phyloP scores from a whole-genome alignment of 2,888 invertebrate species.

The Stenchaetothrips biformis region DNA sequence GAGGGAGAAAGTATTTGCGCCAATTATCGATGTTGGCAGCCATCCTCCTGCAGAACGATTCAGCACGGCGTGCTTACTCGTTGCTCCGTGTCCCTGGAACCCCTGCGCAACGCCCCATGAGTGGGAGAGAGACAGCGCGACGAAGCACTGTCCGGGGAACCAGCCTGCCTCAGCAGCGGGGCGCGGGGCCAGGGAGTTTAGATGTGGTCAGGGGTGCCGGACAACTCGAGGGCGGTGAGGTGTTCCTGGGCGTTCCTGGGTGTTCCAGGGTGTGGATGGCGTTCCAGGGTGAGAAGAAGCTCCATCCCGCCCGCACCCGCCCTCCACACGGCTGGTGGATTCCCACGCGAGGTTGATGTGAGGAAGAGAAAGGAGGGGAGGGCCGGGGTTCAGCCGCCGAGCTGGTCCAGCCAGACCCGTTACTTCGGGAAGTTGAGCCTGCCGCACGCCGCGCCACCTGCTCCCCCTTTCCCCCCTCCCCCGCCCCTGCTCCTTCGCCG shows the following conservation, averaged over 20 bases:
- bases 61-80: too few species aligned
- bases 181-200: background rate
- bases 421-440: conserved; percentile 15
- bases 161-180: too few species aligned
- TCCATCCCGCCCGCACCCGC: background rate
- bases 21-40: too few species aligned
- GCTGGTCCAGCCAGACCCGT: background rate
- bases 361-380: background rate
- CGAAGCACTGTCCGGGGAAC: too few species aligned
- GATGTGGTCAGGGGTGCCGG: background rate
- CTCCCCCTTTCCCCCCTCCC: conserved; percentile 1
- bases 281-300: background rate
- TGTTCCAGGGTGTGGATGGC: too few species aligned
- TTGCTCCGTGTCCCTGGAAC: too few species aligned
- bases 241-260: background rate
- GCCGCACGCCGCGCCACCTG: background rate
- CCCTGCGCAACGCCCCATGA: too few species aligned
- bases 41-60: too few species aligned
- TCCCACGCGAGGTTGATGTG: background rate
- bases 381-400: background rate
- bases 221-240: background rate
- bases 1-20: too few species aligned
- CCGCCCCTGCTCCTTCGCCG: background rate
- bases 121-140: too few species aligned
- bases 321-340: background rate